These are phyloP conservation scores for Lerista edwardsae DNA, from an alignment of 2,797 vertebrate species.

Conservation along the genomic window DNA sequence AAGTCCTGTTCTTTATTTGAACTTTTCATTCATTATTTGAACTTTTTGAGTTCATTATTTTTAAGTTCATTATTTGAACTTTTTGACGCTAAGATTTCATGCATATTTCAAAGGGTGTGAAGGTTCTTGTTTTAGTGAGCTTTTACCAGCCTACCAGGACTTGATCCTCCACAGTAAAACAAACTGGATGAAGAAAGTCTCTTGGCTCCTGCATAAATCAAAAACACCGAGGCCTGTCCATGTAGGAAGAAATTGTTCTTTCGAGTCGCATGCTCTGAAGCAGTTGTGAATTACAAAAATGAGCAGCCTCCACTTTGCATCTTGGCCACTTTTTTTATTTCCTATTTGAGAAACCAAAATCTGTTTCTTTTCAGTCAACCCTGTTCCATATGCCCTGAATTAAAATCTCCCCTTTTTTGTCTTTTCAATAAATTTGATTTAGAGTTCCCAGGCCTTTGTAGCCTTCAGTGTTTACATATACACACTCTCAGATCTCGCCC, in stretches of 20 bases:
- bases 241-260: conserved; percentile 3
- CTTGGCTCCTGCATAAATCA: conserved; percentile 6
- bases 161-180: conserved; percentile 15
- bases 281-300: conserved; percentile 1
- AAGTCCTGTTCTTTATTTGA: neutral
- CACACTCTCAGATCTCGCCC: conserved; percentile 39
- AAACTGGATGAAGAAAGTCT: neutral
- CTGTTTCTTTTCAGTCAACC: conserved; percentile 16
- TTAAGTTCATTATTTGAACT: neutral
- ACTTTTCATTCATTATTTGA: neutral
- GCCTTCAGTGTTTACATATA: conserved; percentile 19
- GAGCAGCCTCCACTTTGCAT: neutral
- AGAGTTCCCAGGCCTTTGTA: conserved; percentile 26
- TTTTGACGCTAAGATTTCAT: neutral
- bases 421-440: conserved; percentile 22
- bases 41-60: too few species aligned
- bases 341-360: conserved; percentile 5
- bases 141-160: conserved; percentile 1
- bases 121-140: conserved; percentile 8
- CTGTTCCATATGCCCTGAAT: conserved; percentile 12
- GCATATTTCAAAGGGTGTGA: conserved; percentile 12
- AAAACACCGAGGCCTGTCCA: neutral
- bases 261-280: conserved; percentile 12
- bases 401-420: neutral
- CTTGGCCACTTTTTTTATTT: conserved; percentile 21